These are phyloP conservation scores for Tor tambroides DNA, from an alignment of 2,113 vertebrate genomes.

Conservation along the genomic window DNA sequence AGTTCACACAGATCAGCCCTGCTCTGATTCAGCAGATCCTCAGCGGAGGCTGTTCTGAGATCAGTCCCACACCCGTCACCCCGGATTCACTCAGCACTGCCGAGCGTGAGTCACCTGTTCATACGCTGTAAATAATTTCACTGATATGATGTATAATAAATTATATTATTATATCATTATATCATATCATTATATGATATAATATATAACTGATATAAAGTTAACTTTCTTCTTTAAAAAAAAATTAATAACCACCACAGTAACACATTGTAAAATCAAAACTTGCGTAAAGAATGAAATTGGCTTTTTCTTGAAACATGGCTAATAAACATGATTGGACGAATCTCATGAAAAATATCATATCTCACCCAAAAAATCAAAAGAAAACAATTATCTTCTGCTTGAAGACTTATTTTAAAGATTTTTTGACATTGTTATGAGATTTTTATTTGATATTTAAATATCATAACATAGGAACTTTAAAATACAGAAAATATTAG, in stretches of 20 bases:
- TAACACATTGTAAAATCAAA: not conserved
- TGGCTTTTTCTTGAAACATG: not conserved
- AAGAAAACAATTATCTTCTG: not conserved
- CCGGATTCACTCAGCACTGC: conserved; percentile 61
- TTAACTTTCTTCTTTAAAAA: not conserved
- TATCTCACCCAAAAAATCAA: not conserved
- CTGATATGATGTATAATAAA: not conserved
- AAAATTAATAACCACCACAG: not conserved
- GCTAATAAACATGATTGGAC: too few relatives aligned
- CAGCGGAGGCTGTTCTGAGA: conserved; percentile 74
- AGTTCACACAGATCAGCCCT: conserved; percentile 78
- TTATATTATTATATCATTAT: not conserved
- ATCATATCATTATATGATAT: not conserved
- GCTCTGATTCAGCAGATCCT: conserved; percentile 85
- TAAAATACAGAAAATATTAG: not conserved
- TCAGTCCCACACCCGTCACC: not conserved
- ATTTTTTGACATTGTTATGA: not conserved
- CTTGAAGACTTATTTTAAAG: not conserved
- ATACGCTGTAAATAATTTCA: too few relatives aligned
- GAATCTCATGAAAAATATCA: not conserved
- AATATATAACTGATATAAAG: not conserved
- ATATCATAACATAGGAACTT: not conserved
- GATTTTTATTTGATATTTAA: not conserved
- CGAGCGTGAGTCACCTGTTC: conserved; percentile 67
- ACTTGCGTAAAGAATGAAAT: too few relatives aligned